Conservation (phyloP, 64 coral and sea anemone species). For the Porites lutea region DNA sequence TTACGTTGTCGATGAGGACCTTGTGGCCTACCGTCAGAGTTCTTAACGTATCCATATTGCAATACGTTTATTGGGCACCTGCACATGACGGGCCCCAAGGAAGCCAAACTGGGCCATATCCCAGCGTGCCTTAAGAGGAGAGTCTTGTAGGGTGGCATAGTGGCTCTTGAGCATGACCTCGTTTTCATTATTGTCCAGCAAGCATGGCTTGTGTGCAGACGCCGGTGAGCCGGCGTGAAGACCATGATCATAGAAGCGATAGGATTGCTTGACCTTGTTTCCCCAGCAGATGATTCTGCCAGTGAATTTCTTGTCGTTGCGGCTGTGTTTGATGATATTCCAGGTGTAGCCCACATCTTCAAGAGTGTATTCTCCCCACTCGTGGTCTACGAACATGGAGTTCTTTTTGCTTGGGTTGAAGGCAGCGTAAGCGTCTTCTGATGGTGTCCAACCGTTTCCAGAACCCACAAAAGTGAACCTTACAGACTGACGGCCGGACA, state of each 20-base stretch:
- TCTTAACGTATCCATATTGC: constrained; percentile 96
- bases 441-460: constrained; percentile 77
- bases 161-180: constrained; percentile 99
- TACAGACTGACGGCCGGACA: constrained; percentile 89
- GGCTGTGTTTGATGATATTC: constrained; percentile 90
- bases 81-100: constrained; percentile 76
- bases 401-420: constrained; percentile 88
- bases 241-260: constrained; percentile 95
- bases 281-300: constrained; percentile 96
- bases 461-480: constrained; percentile 91
- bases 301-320: constrained; percentile 70
- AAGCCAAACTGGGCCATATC: constrained; percentile 97
- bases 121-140: constrained; percentile 81
- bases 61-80: constrained; percentile 88
- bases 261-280: constrained; percentile 80
- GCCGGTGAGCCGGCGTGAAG: constrained; percentile 87
- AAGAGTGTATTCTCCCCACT: constrained; percentile 80
- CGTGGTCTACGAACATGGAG: constrained; percentile 81
- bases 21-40: background rate
- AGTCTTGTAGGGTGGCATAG: constrained; percentile 83
- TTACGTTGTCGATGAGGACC: background rate
- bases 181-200: constrained; percentile 88
- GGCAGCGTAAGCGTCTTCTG: constrained; percentile 94
- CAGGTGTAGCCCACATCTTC: constrained; percentile 91
- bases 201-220: constrained; percentile 77